Percentiles rank a stretch among this genome's conserved stretches.
phyloP scores from a whole-genome alignment of 1,140 invertebrate genomes.

The Drosophila suzukii region DNA sequence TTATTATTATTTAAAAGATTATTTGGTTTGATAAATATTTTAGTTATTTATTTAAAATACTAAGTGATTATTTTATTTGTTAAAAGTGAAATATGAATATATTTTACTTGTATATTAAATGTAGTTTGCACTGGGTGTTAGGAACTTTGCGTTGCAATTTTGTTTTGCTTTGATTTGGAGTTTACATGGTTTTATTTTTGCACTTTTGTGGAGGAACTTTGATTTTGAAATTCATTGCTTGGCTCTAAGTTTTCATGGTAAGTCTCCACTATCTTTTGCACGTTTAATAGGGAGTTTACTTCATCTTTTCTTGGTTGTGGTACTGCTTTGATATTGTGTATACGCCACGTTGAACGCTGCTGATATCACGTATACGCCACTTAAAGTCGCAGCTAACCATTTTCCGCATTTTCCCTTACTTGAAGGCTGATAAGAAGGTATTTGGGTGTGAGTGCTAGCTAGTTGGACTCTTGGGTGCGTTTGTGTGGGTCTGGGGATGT shows the following conservation, averaged over 20 bases:
- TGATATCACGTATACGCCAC: conserved; percentile 28
- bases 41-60: conserved; percentile 17
- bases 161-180: conserved; percentile 7
- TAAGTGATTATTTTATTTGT: conserved; percentile 14
- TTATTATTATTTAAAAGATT: conserved; percentile 20
- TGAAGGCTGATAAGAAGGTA: conserved; percentile 22
- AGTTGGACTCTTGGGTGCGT: conserved; percentile 23
- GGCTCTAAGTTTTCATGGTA: not conserved
- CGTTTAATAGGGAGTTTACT: not conserved
- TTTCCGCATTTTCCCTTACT: conserved; percentile 3
- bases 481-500: conserved; percentile 6
- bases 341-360: conserved; percentile 27
- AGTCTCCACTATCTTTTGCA: not conserved
- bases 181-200: conserved; percentile 34
- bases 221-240: conserved; percentile 1
- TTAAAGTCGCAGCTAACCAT: conserved; percentile 10
- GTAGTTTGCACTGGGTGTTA: conserved; percentile 51
- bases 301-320: not conserved
- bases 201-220: conserved; percentile 60
- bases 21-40: conserved; percentile 14
- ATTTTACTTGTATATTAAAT: conserved; percentile 8
- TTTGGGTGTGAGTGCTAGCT: conserved; percentile 12
- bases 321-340: conserved; percentile 10
- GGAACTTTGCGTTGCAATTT: conserved; percentile 58
- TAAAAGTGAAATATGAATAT: not conserved